Base-by-base conservation (phyloP, 2,888 invertebrate genomes). In the Clostera curtula region DNA sequence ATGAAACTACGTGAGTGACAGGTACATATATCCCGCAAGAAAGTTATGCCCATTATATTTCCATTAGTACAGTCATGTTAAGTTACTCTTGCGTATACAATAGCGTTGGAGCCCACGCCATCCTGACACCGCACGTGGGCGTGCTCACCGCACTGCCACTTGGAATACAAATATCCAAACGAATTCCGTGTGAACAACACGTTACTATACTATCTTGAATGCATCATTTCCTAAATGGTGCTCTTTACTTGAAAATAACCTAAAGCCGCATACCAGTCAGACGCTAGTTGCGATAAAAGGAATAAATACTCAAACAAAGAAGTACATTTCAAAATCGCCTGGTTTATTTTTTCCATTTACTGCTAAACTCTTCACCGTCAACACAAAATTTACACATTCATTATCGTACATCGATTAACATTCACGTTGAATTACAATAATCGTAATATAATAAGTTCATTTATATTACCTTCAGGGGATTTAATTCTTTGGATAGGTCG, bases 371-470 rank as follows among this genome's bases (percentile, higher is more conserved):
- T 61, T 56, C 40, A 55, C 62, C 56, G 47, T 47, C 56, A 74
- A 75, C 76, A 71, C 64, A 79, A 68, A 71, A 56, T 62, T 69
- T 71, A 76, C 64, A 75, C 75, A 76, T 74, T 69, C 61, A 70
- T 62, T 65, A 71, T 67, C 59, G 63, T 75, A 79, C 70, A 73
- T 68, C 59, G 60, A 74, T 57, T 65, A 77, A 77, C 74, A 73
- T 70, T 67, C 62, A 74, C 56, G 54, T 60, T 70, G 67, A 60
- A 56, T 64, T 67, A 69, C 51, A 53, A 43, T 45, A 46, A 31
- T 48, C 45, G 43, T 50, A 46, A 49, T 47, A 45, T 44, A 31
- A 20, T 22, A 22, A 26, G 35, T 43, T 34, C 22, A 25, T 34
- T 46, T 41, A 53, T 51, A 55, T 59, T 54, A 55, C 49, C 42